Base-by-base conservation (phyloP, 2,797 vertebrate genomes). In the Macropodus opercularis region DNA sequence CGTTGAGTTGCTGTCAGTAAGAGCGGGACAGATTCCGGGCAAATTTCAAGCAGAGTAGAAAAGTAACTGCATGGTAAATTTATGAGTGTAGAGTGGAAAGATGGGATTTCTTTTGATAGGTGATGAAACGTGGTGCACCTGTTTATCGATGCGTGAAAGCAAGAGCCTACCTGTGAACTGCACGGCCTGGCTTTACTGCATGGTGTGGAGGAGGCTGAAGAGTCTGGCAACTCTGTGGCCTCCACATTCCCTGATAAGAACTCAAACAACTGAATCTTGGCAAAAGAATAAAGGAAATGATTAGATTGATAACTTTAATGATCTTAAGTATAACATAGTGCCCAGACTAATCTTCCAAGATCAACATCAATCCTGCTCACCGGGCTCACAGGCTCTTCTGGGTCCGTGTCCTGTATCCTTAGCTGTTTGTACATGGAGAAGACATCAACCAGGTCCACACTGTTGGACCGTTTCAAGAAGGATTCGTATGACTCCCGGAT, bases 371-470 rank as follows among this genome's bases (percentile, higher is more conserved):
- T 63, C 19, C 9, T 80, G 92, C 96, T 96, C 92, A 98, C 97
- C 40, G 91, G 62, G 19, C 81, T 86, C 29, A 93, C 56, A 5
- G 92, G 78, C 23, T 69, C 81, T 63, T 84, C 88, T 39, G 88
- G 85, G 75, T 94, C 93, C 29, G 79, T 70, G 62, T 87, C 50
- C 47, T 66, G 63, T 2, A 24, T 8, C 39, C 81, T 86, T 65
- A 95, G 88, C 81, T 65, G 43, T 60, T 31, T 68, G 79, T 88
- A 95, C 86, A 93, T 93, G 60, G 86, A 74, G 79, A 88, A 87
- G 70, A 98, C 40, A 56, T 98, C 96, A 51, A 95, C 92, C 87
- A 99, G 84, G 90, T 98, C 97, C 80, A 98, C 67, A 47, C 93
- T 90, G 89, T 94, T 98, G 80, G 92, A 95, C 51, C 85, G 90